Evolutionary conservation across 1,140 invertebrate genomes (phyloP).

Genomic region (Drosophila aff.): DNA sequence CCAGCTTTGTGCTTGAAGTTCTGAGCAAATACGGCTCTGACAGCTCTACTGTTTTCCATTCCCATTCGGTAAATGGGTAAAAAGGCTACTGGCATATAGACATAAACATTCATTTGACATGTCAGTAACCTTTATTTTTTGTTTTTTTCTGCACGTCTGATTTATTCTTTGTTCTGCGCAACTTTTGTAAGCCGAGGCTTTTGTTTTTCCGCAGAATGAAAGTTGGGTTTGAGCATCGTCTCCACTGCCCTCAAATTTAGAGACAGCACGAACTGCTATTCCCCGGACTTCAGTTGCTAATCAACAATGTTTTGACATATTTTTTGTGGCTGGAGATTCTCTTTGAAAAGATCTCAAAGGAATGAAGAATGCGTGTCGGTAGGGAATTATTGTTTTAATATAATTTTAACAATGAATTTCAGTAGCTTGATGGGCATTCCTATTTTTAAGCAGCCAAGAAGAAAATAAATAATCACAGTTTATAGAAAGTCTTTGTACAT

Average conservation of each 20-base stretch:
- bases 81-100: conserved; percentile 42
- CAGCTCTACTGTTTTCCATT: conserved; percentile 33
- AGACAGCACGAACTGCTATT: conserved; percentile 18
- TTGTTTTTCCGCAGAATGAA: conserved; percentile 46
- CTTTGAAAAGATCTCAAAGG: background rate
- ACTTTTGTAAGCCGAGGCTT: conserved; percentile 38
- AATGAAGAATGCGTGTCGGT: conserved; percentile 6
- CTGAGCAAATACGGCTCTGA: conserved; percentile 38
- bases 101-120: conserved; percentile 38
- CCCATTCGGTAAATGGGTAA: conserved; percentile 44
- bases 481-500: background rate
- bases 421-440: background rate
- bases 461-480: background rate
- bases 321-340: conserved; percentile 1
- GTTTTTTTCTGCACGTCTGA: conserved; percentile 22
- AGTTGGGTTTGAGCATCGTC: conserved; percentile 28
- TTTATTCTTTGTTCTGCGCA: conserved; percentile 46
- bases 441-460: background rate
- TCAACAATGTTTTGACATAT: conserved; percentile 24
- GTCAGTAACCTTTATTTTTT: conserved; percentile 48
- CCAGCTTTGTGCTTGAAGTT: conserved; percentile 41
- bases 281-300: background rate
- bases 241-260: conserved; percentile 28
- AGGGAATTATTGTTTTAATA: background rate
- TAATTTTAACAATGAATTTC: background rate